Evolutionary conservation across 2,797 vertebrate genomes (phyloP).

Genomic region (Acrossocheilus wenchowensis): DNA sequence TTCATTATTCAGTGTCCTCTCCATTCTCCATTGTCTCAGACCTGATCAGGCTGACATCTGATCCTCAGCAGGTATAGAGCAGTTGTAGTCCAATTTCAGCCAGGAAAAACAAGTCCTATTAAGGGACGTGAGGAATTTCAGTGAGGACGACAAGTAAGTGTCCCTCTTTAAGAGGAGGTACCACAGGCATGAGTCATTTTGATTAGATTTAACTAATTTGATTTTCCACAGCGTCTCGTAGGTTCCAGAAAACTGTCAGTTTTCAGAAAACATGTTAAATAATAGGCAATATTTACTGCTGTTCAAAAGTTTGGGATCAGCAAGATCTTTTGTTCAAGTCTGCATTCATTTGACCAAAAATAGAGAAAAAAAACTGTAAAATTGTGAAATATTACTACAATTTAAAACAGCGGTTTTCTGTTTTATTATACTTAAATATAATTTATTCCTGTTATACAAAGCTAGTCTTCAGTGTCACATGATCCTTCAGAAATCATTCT

Average conservation of each 20-base stretch:
- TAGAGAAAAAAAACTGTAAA: too few relatives aligned
- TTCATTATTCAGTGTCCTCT: conserved; percentile 37
- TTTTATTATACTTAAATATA: too few relatives aligned
- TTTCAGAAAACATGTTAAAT: neutral
- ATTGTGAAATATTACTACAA: too few relatives aligned
- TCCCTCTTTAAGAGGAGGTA: neutral
- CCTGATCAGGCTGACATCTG: conserved; percentile 16
- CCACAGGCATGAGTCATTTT: neutral
- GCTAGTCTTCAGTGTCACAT: too few relatives aligned
- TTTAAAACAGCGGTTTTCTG: too few relatives aligned
- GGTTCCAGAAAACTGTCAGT: neutral
- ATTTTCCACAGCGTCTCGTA: neutral
- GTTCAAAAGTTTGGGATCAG: too few relatives aligned
- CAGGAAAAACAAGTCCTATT: conserved; percentile 2
- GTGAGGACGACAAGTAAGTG: neutral
- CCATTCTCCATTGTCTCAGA: conserved; percentile 5
- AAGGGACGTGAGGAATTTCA: neutral
- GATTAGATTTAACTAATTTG: neutral
- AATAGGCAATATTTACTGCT: too few relatives aligned
- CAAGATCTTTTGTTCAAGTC: too few relatives aligned
- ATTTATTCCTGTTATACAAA: too few relatives aligned
- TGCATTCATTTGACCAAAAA: too few relatives aligned
- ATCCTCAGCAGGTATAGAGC: conserved; percentile 5
- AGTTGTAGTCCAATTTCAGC: conserved; percentile 32
- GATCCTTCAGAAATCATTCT: too few relatives aligned